A percentile compares a stretch with the other conserved stretches of the same genome.
Conservation (phyloP, 1,140 invertebrate genomes). For the Zelostemma sp. region DNA sequence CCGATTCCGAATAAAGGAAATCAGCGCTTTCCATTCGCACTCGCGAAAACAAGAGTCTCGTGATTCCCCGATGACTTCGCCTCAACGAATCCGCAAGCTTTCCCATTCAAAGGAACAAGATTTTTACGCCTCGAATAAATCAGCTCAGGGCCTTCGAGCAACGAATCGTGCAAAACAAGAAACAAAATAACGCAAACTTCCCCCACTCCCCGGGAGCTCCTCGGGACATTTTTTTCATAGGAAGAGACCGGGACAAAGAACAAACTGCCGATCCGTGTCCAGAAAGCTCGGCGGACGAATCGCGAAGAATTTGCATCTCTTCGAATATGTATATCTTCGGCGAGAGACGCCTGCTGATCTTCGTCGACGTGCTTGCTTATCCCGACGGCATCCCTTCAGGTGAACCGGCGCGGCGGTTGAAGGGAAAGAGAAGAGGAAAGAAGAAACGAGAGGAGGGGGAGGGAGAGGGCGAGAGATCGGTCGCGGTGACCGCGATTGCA, state of each 20-base stretch:
- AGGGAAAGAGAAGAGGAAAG: too few relatives aligned
- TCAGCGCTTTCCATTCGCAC: too few relatives aligned
- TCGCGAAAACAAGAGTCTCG: too few relatives aligned
- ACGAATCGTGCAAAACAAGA: too few relatives aligned
- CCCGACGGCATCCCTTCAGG: constrained; percentile 25
- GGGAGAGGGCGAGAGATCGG: constrained; percentile 15
- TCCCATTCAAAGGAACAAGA: too few relatives aligned
- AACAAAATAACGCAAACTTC: too few relatives aligned
- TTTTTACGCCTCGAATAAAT: too few relatives aligned
- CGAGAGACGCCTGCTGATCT: constrained; percentile 27
- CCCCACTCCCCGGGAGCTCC: too few relatives aligned
- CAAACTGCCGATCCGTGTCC: constrained; percentile 22
- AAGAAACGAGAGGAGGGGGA: constrained; percentile 16
- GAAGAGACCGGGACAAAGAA: constrained; percentile 26
- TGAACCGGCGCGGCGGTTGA: constrained; percentile 14
- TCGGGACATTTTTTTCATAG: constrained; percentile 20
- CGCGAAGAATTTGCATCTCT: constrained; percentile 38
- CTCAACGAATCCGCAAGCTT: too few relatives aligned
- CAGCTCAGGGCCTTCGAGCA: too few relatives aligned
- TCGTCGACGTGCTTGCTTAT: constrained; percentile 31
- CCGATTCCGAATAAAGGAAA: too few relatives aligned
- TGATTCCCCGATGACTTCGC: too few relatives aligned
- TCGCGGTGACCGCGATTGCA: constrained; percentile 46
- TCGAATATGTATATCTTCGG: constrained; percentile 37
- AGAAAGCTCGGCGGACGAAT: constrained; percentile 31